Conservation (phyloP, 2,797 vertebrate species). For the Discoglossus pictus region DNA sequence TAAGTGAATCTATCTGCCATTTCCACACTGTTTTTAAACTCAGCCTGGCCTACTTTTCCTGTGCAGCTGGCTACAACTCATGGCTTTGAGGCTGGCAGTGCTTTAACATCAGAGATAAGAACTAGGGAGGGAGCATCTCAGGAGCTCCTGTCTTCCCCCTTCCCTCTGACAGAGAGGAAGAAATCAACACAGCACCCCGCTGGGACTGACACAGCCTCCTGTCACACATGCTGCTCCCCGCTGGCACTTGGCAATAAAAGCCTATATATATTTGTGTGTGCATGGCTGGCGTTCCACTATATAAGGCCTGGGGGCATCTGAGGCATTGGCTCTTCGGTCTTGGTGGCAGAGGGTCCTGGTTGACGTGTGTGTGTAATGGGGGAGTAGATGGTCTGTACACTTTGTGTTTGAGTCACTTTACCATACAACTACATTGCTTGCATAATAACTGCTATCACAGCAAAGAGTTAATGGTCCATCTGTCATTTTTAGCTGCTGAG, state of each 20-base stretch:
- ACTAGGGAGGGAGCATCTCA: constrained; percentile 18
- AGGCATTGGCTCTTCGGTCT: no score
- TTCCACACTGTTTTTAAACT: constrained; percentile 26
- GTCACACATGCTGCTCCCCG: constrained; percentile 28
- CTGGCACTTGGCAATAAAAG: background rate
- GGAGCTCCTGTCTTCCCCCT: constrained; percentile 8
- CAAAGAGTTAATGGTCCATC: no score
- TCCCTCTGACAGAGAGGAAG: constrained; percentile 15
- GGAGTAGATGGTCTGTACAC: no score
- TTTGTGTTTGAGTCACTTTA: no score
- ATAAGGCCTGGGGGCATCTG: no score
- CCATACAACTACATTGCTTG: no score
- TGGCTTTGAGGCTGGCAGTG: constrained; percentile 19
- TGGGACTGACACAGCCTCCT: constrained; percentile 34
- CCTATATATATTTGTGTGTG: background rate
- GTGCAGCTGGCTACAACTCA: constrained; percentile 44
- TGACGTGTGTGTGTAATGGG: no score
- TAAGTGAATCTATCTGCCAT: constrained; percentile 23
- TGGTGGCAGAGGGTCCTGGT: no score
- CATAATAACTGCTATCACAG: no score
- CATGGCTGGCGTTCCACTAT: no score
- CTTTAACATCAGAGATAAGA: constrained; percentile 47
- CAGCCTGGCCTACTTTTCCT: constrained; percentile 46
- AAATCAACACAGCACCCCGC: constrained; percentile 33
- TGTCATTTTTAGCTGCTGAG: no score